Conservation (phyloP, 1,140 invertebrate genomes). For the Portunus trituberculatus region DNA sequence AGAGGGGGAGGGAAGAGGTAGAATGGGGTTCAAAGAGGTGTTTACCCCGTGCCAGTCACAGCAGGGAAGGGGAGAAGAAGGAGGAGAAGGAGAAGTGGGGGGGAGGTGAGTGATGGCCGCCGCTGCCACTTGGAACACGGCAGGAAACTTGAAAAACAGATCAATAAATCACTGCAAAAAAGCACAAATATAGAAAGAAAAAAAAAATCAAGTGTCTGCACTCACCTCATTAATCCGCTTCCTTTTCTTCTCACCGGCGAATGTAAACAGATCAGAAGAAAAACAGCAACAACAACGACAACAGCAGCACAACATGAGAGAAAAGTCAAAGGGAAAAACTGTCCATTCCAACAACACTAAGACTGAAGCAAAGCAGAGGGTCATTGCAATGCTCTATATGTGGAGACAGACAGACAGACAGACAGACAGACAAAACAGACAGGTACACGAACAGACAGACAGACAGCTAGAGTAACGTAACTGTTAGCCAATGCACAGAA, state of each 20-base stretch:
- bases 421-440: constrained; percentile 4
- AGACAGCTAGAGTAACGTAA: not conserved
- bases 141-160: not conserved
- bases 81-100: not conserved
- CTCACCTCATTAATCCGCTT: not conserved
- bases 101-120: not conserved
- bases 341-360: too few species aligned
- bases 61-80: not conserved
- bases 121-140: not conserved
- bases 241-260: not conserved
- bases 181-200: not conserved
- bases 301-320: not conserved
- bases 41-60: too few species aligned
- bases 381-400: too few species aligned
- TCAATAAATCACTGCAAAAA: not conserved
- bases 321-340: too few species aligned
- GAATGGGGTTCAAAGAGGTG: not conserved
- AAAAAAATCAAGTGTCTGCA: not conserved
- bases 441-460: not conserved
- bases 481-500: not conserved
- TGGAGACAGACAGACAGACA: not conserved
- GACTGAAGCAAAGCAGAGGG: too few species aligned
- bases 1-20: constrained; percentile 9
- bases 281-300: not conserved
- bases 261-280: not conserved